Evolutionary conservation across 1,140 invertebrate genomes (phyloP).

Genomic region (Panagrolaimus sp.): DNA sequence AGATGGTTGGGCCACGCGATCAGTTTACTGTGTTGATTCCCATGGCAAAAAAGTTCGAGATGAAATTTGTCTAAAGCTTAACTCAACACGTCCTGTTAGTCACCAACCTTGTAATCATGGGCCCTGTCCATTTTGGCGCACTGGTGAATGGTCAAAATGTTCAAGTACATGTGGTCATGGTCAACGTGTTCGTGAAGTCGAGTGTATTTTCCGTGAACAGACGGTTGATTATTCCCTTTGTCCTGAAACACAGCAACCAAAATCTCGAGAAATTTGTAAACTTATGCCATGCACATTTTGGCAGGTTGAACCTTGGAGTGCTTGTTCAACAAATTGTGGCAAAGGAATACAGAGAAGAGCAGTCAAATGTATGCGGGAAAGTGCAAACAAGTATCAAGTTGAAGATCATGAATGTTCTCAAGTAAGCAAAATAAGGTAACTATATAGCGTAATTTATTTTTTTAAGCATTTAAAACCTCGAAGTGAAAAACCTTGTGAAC

Average conservation of each 20-base stretch:
- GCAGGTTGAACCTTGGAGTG: slow-evolving; percentile 40
- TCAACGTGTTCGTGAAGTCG: slow-evolving; percentile 39
- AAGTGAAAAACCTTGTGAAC: slow-evolving; percentile 37
- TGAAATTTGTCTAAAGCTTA: slow-evolving; percentile 20
- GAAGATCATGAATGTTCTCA: slow-evolving; percentile 42
- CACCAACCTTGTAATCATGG: slow-evolving; percentile 51
- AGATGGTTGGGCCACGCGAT: slow-evolving; percentile 50
- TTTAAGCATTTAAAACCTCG: slow-evolving; percentile 27
- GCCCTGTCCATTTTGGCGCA: slow-evolving; percentile 55
- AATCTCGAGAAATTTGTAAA: slow-evolving; percentile 25
- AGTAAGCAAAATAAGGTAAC: slow-evolving; percentile 24
- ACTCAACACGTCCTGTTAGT: slow-evolving; percentile 34
- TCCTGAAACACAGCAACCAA: slow-evolving; percentile 22
- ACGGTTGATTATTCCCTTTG: slow-evolving; percentile 50
- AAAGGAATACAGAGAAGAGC: slow-evolving; percentile 38
- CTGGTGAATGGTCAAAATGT: slow-evolving; percentile 34
- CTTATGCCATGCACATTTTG: slow-evolving; percentile 48
- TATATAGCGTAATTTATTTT: background rate
- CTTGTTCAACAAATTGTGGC: slow-evolving; percentile 47
- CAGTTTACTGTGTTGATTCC: slow-evolving; percentile 52
- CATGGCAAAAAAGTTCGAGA: slow-evolving; percentile 34
- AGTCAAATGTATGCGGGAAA: slow-evolving; percentile 33
- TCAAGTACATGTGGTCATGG: slow-evolving; percentile 49
- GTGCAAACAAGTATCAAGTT: slow-evolving; percentile 13
- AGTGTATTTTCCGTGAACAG: slow-evolving; percentile 52